Conservation (phyloP, 53 echinoderm and acorn worm species). For the Zoroaster sp. region DNA sequence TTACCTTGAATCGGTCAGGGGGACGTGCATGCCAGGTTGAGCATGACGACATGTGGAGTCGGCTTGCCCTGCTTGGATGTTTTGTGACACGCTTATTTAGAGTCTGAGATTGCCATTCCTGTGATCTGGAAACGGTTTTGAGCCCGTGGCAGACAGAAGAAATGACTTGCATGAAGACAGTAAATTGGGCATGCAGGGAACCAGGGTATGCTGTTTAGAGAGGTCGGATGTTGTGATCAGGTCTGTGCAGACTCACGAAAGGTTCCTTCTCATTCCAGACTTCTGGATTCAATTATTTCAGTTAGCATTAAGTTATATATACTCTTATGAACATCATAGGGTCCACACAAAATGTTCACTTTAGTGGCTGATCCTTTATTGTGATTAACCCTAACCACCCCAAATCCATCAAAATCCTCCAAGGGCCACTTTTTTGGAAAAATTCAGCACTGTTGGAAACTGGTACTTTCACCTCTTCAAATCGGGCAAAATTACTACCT, state of each 20-base stretch:
- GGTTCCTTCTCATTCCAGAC: not conserved
- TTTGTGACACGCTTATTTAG: not conserved
- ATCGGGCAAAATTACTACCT: too few species aligned
- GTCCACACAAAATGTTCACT: too few species aligned
- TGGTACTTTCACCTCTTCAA: too few species aligned
- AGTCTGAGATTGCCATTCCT: not conserved
- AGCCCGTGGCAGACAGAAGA: not conserved
- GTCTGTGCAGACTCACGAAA: not conserved
- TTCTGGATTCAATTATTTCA: too few species aligned
- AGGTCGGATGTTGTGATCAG: not conserved
- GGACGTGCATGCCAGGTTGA: not conserved
- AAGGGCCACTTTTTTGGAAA: too few species aligned
- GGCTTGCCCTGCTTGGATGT: slow-evolving; percentile 20
- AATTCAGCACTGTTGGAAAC: too few species aligned
- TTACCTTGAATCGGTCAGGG: slow-evolving; percentile 14
- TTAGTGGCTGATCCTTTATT: too few species aligned
- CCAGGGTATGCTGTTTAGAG: not conserved
- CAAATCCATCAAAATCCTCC: too few species aligned
- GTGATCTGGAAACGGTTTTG: not conserved
- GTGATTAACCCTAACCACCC: too few species aligned
- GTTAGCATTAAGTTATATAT: too few species aligned
- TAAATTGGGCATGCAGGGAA: slow-evolving; percentile 17
- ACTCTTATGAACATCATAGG: too few species aligned
- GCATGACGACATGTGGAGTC: not conserved
- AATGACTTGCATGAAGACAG: slow-evolving; percentile 16